Evolutionary conservation across 2,888 invertebrate species (phyloP).

Genomic region (Hyposoter didymator): DNA sequence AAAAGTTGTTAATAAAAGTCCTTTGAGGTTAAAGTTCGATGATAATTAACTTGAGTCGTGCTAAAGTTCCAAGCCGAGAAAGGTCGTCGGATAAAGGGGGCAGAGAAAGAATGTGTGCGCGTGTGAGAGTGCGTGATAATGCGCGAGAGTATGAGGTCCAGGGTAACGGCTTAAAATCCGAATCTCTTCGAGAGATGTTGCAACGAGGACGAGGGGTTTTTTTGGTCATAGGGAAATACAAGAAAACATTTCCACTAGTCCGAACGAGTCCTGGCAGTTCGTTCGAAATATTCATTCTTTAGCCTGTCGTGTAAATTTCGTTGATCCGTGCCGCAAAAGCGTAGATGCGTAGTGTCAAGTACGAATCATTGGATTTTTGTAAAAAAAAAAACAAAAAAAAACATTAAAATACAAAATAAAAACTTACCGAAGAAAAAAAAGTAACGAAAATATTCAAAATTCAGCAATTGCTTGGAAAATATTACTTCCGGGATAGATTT

Average conservation of each 20-base stretch:
- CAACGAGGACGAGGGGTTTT: slow-evolving; percentile 65
- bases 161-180: slow-evolving; percentile 61
- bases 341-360: slow-evolving; percentile 43
- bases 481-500: slow-evolving; percentile 13
- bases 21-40: slow-evolving; percentile 61
- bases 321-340: slow-evolving; percentile 41
- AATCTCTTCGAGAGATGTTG: slow-evolving; percentile 57
- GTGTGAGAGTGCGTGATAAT: slow-evolving; percentile 17
- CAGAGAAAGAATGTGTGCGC: slow-evolving; percentile 13
- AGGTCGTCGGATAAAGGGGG: slow-evolving; percentile 21
- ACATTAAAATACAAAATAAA: background rate
- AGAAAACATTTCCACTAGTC: slow-evolving; percentile 55
- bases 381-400: slow-evolving; percentile 54
- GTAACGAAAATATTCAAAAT: slow-evolving; percentile 38
- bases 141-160: slow-evolving; percentile 38
- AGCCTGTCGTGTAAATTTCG: slow-evolving; percentile 62
- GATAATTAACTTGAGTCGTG: slow-evolving; percentile 34
- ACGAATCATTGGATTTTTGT: slow-evolving; percentile 55
- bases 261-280: slow-evolving; percentile 51
- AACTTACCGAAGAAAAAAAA: slow-evolving; percentile 1
- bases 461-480: slow-evolving; percentile 39
- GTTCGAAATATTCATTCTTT: slow-evolving; percentile 46
- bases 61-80: slow-evolving; percentile 44
- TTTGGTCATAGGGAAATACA: slow-evolving; percentile 66
- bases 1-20: slow-evolving; percentile 32